Evolutionary conservation across 2,888 invertebrate species (phyloP), one percentile per base, ranked within the genome.

Genomic region (Agriopis leucophaearia): DNA sequence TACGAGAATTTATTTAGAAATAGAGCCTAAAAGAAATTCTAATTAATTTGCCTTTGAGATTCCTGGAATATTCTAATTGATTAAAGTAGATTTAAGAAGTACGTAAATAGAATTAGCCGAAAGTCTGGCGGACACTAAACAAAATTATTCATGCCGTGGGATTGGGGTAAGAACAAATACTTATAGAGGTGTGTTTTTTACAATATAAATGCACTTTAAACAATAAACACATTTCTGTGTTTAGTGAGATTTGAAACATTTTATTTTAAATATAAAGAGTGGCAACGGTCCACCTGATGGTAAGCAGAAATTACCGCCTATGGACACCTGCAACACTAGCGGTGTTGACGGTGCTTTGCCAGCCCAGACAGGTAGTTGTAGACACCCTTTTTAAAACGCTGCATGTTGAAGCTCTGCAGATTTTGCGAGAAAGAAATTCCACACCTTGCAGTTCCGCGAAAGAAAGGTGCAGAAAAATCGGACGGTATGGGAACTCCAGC

Each of bases 71-170:
- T 57, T 48, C 38, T 66, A 66, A 66, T 62, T 66, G 45, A 51
- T 52, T 47, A 45, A 61, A 38, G 66, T 56, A 50, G 45, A 45
- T 48, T 55, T 36, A 45, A 36, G 40, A 13, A 48, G 36, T 40
- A 45, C 27, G 51, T 45, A 66, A 61, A 66, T 62, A 61, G 66
- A 27, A 62, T 45, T 56, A 62, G 52, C 61, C 57, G 47, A 61
- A 62, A 62, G 61, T 66, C 62, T 52, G 38, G 45, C n/a, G 56
- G 40, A 60, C n/a, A 35, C 27, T 42, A 56, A 61, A 38, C 50
- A 60, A 66, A 52, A 38, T 16, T 45, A 65, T 47, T 50, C 27
- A 2, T 27, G 18, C 48, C 57, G 51, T 35, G 42, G 64, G 51
- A 35, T 16, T 38, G 15, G 36, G 35, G 13, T 27, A 27, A 2